Evolutionary conservation across 2,797 vertebrate genomes (phyloP).

Genomic region (Paguma larvata): DNA sequence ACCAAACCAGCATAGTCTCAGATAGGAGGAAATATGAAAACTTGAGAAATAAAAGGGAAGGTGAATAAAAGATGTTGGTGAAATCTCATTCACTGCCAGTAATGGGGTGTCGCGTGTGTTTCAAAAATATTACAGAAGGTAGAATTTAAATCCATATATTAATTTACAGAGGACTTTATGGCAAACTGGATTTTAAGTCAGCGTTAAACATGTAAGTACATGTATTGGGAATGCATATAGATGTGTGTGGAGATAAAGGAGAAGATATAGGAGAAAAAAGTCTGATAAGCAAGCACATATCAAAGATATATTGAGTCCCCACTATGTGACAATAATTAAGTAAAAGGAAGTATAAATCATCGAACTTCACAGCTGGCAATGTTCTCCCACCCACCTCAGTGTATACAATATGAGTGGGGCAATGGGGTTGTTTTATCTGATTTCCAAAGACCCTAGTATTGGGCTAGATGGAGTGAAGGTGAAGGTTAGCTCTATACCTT

Average conservation of each 20-base stretch:
- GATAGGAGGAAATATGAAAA: not conserved
- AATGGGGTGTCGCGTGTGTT: not conserved
- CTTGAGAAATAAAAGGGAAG: not conserved
- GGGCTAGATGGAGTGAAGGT: not conserved
- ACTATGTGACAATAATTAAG: not conserved
- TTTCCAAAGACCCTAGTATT: not conserved
- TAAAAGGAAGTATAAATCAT: not conserved
- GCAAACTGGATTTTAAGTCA: not conserved
- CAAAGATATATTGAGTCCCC: not conserved
- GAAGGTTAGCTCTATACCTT: not conserved
- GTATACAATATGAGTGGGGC: not conserved
- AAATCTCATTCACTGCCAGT: slow-evolving; percentile 18
- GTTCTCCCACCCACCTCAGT: not conserved
- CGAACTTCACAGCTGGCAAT: not conserved
- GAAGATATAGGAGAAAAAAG: not conserved
- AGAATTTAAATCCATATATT: slow-evolving; percentile 18
- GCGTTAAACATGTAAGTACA: not conserved
- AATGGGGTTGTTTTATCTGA: not conserved
- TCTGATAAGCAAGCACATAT: not conserved
- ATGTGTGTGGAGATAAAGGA: not conserved
- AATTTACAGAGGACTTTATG: not conserved
- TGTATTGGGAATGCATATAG: not conserved
- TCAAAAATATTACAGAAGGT: not conserved
- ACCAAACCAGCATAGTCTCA: not conserved
- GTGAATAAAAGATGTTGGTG: not conserved